Conservation (phyloP, 2,797 vertebrate genomes). For the Enteromius unitaeniatus region DNA sequence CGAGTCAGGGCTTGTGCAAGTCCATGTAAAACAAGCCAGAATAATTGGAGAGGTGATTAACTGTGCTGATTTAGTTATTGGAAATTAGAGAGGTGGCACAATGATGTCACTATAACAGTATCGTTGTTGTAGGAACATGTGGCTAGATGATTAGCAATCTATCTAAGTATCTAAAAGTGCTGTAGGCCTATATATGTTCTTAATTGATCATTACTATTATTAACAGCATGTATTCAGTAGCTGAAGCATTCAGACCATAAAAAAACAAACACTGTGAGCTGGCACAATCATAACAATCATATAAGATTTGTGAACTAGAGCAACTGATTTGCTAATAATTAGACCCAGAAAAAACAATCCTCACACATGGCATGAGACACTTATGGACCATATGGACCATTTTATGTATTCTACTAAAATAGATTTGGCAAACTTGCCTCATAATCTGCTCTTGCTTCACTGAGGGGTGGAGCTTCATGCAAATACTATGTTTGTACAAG, state of each 20-base stretch:
- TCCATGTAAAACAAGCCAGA: conserved; percentile 57
- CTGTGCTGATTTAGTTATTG: conserved; percentile 58
- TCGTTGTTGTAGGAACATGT: conserved; percentile 55
- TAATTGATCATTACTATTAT: neutral
- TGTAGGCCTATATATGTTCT: neutral
- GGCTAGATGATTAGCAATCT: neutral
- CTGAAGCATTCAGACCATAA: neutral
- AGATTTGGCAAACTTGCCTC: neutral
- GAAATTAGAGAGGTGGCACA: conserved; percentile 74
- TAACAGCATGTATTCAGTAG: neutral
- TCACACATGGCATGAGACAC: neutral
- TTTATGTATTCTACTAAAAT: neutral
- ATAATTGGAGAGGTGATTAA: conserved; percentile 67
- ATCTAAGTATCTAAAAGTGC: neutral
- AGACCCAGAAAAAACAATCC: neutral
- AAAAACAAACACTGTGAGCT: neutral
- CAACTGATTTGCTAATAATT: neutral
- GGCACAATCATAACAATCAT: neutral
- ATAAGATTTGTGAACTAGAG: neutral
- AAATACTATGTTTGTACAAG: too few species aligned
- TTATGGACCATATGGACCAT: neutral
- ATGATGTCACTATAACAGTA: conserved; percentile 59
- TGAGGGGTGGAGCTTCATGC: neutral
- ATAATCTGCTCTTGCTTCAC: neutral
- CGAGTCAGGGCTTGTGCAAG: conserved; percentile 35